Percentiles rank a stretch among this genome's conserved stretches.
These are phyloP conservation scores for Lepilemur ruficaudatus DNA, from an alignment of 2,797 vertebrate species.

Conservation along the genomic window DNA sequence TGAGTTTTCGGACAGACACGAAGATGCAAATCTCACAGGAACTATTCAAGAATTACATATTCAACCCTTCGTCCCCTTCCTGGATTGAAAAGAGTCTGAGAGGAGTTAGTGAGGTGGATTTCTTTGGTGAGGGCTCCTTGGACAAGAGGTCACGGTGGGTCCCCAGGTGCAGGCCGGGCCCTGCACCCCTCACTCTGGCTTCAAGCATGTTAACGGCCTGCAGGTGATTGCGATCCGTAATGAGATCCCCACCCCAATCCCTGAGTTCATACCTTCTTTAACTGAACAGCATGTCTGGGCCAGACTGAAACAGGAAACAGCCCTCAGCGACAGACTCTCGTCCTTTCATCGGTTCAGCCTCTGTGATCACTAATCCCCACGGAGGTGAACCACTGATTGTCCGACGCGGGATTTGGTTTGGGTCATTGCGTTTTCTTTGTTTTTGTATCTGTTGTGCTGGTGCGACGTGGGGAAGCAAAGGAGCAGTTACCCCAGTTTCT, in stretches of 20 bases:
- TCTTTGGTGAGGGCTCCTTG: neutral
- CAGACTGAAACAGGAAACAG: neutral
- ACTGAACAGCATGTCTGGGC: neutral
- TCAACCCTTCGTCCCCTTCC: neutral
- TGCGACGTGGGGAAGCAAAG: neutral
- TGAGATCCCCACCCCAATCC: neutral
- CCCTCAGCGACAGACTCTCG: neutral
- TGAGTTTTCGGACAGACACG: neutral
- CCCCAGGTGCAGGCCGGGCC: neutral
- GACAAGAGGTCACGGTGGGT: neutral
- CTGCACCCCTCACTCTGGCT: neutral
- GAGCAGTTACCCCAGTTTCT: neutral
- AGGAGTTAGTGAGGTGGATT: neutral
- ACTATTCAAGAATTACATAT: neutral
- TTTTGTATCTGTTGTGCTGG: neutral
- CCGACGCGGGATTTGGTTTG: neutral
- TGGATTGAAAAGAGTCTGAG: neutral
- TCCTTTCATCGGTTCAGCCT: neutral
- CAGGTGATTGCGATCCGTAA: neutral
- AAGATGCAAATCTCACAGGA: neutral
- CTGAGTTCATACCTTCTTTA: neutral
- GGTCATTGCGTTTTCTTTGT: neutral
- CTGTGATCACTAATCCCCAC: neutral
- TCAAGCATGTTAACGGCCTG: neutral
- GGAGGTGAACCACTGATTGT: neutral